These are phyloP conservation scores for Peromyscus attwateri DNA, from an alignment of 2,797 vertebrate species.

Conservation along the genomic window DNA sequence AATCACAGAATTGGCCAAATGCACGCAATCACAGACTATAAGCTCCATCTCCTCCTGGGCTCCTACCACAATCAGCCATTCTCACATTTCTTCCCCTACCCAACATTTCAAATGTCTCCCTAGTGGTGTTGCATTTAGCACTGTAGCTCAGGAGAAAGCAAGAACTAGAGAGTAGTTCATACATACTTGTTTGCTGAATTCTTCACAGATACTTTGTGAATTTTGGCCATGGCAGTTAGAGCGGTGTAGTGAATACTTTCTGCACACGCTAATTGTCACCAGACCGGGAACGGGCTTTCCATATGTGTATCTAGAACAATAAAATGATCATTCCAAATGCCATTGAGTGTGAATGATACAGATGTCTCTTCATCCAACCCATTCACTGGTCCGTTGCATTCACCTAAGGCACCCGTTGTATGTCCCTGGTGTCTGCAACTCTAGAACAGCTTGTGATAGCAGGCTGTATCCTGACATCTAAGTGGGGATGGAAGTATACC, in stretches of 20 bases:
- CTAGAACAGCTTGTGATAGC: not conserved
- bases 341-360: not conserved
- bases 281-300: slow-evolving; percentile 87
- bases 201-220: slow-evolving; percentile 82
- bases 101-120: not conserved
- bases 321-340: not conserved
- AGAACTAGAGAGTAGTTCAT: not conserved
- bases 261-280: slow-evolving; percentile 82
- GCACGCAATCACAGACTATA: not conserved
- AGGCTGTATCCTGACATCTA: not conserved
- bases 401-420: not conserved
- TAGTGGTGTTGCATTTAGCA: not conserved
- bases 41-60: not conserved
- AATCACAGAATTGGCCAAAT: not conserved
- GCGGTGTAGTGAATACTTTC: not conserved
- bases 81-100: not conserved
- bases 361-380: not conserved
- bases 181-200: slow-evolving; percentile 86
- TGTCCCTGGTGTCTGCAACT: not conserved
- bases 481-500: not conserved
- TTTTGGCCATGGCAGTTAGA: not conserved
- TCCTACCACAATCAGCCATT: not conserved
- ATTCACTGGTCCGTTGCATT: not conserved
- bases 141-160: not conserved
- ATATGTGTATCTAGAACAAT: slow-evolving; percentile 86